These are phyloP conservation scores for Drosophila kanapiae DNA, from an alignment of 1,140 invertebrate species.

Conservation along the genomic window DNA sequence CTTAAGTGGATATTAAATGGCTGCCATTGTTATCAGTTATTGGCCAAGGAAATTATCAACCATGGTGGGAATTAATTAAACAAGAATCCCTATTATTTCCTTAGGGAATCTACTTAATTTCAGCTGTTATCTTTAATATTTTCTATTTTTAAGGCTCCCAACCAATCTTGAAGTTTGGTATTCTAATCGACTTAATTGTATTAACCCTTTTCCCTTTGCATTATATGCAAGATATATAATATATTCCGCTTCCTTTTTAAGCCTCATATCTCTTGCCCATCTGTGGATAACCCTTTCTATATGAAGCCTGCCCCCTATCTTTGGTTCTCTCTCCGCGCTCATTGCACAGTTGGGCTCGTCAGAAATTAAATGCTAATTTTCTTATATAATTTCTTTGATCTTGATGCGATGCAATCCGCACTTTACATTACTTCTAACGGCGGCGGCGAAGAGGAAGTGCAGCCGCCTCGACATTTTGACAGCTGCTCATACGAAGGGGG, in stretches of 20 bases:
- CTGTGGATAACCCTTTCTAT: constrained; percentile 19
- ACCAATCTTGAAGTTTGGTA: too few species aligned
- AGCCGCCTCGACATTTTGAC: constrained; percentile 50
- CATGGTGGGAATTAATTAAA: neutral
- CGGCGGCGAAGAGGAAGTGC: constrained; percentile 23
- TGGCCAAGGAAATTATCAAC: neutral
- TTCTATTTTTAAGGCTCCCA: neutral
- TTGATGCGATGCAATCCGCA: constrained; percentile 29
- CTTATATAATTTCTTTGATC: constrained; percentile 41
- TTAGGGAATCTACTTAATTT: neutral
- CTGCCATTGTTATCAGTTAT: neutral
- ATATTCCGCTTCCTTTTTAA: neutral
- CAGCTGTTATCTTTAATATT: neutral
- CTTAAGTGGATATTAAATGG: neutral
- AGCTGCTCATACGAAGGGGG: constrained; percentile 34
- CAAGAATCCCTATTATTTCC: neutral
- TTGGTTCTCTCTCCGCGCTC: constrained; percentile 1
- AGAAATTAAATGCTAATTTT: constrained; percentile 46
- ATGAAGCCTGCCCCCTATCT: constrained; percentile 1
- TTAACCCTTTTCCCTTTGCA: neutral
- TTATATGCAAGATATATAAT: neutral
- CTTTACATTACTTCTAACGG: constrained; percentile 25
- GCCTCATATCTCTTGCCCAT: constrained; percentile 4
- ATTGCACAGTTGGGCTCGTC: constrained; percentile 10
- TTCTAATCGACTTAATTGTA: too few species aligned